Conservation (phyloP, 2,888 invertebrate genomes). For the Aspidiotus destructor region DNA sequence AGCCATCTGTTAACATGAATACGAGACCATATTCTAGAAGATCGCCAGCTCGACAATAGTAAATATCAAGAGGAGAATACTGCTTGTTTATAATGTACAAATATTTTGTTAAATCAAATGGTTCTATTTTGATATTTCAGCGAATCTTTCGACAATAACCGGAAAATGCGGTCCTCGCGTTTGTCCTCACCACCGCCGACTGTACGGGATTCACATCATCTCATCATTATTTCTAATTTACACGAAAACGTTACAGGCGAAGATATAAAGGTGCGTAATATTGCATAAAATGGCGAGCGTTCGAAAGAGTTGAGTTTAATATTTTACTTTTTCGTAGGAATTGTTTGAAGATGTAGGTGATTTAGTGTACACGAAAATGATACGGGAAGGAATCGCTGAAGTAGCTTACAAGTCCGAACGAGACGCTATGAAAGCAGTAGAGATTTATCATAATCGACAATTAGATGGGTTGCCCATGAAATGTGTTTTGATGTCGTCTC, state of each 20-base stretch:
- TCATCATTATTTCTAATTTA: slow-evolving; percentile 84
- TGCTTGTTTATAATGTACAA: not conserved
- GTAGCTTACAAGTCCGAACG: slow-evolving; percentile 76
- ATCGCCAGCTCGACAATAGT: slow-evolving; percentile 11
- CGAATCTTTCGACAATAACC: slow-evolving; percentile 1
- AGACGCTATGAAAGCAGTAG: slow-evolving; percentile 82
- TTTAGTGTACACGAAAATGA: slow-evolving; percentile 69
- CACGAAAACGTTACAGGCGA: slow-evolving; percentile 76
- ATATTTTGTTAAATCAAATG: too few species aligned
- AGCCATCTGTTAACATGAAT: not conserved
- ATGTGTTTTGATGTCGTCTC: slow-evolving; percentile 62
- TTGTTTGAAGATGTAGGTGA: slow-evolving; percentile 88
- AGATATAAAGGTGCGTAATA: slow-evolving; percentile 65
- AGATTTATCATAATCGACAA: slow-evolving; percentile 85
- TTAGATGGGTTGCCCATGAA: slow-evolving; percentile 91
- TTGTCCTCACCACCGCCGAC: not conserved
- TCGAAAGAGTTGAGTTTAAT: slow-evolving; percentile 1
- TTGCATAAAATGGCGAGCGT: not conserved
- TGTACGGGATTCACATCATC: slow-evolving; percentile 51
- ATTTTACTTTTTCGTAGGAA: slow-evolving; percentile 52
- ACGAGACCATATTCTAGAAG: slow-evolving; percentile 14
- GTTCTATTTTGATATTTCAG: too few species aligned
- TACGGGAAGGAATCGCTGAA: slow-evolving; percentile 80
- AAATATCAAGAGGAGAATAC: not conserved
- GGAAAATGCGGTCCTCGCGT: not conserved